Conservation (phyloP, 2,888 invertebrate genomes). For the Leucoptera coffeella region DNA sequence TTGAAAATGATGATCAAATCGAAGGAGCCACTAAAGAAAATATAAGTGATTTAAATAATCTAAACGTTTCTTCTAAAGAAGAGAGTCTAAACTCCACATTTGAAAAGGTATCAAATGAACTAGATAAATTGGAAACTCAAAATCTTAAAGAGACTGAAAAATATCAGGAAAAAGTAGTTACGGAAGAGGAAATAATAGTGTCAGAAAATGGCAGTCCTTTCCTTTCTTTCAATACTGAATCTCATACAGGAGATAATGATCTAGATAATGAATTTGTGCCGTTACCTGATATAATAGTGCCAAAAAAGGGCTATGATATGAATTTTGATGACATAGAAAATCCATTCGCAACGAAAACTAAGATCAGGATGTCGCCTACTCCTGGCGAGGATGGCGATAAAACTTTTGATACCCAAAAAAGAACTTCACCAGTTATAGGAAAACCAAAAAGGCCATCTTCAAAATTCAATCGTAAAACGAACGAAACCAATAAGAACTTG, state of each 20-base stretch:
- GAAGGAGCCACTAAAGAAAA: neutral
- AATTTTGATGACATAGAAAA: conserved; percentile 10
- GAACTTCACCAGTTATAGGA: neutral
- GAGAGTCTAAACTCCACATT: neutral
- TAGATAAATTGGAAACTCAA: neutral
- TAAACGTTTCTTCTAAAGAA: no score
- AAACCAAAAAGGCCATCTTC: neutral
- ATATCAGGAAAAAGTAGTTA: neutral
- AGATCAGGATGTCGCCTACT: conserved; percentile 13
- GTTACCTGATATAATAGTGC: no score
- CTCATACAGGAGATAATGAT: no score
- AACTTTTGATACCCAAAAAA: neutral
- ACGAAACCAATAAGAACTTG: no score
- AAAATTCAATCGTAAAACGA: no score
- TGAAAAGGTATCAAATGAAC: neutral
- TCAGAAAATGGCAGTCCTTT: conserved; percentile 25
- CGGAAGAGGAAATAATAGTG: conserved; percentile 16
- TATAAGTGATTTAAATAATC: no score
- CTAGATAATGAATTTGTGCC: no score
- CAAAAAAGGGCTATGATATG: conserved; percentile 2
- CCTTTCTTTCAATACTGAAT: conserved; percentile 17
- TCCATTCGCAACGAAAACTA: conserved; percentile 9
- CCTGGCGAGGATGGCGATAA: conserved; percentile 1
- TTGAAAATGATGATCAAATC: neutral
- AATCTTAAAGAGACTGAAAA: neutral